These are phyloP conservation scores for Atta colombica DNA, from an alignment of 1,140 invertebrate species.

Conservation along the genomic window DNA sequence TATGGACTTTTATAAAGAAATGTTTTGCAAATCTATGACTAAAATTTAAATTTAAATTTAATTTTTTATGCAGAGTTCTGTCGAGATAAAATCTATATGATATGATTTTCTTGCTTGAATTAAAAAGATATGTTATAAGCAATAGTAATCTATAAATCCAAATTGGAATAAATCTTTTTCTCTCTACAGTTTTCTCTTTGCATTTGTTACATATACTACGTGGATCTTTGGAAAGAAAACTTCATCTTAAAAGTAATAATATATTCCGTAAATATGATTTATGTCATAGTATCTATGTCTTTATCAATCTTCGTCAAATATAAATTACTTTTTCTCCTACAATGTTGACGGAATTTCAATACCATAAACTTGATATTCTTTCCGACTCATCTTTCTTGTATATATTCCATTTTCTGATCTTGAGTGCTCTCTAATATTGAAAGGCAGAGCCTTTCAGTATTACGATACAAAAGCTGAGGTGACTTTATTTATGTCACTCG, in stretches of 20 bases:
- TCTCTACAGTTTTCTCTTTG: background rate
- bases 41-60: background rate
- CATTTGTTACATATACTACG: background rate
- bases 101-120: background rate
- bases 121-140: background rate
- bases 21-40: background rate
- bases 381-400: background rate
- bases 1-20: background rate
- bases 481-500: background rate
- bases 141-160: background rate
- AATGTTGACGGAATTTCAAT: background rate
- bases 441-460: background rate
- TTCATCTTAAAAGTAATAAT: background rate
- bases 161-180: background rate
- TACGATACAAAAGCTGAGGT: background rate
- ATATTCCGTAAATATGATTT: slow-evolving; percentile 5
- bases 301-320: slow-evolving; percentile 4
- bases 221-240: background rate
- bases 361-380: background rate
- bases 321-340: background rate
- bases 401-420: background rate
- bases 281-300: background rate
- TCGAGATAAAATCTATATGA: background rate
- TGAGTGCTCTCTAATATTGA: background rate
- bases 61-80: background rate